Evolutionary conservation across 2,888 invertebrate species (phyloP).

Genomic region (Auanema freiburgensis): DNA sequence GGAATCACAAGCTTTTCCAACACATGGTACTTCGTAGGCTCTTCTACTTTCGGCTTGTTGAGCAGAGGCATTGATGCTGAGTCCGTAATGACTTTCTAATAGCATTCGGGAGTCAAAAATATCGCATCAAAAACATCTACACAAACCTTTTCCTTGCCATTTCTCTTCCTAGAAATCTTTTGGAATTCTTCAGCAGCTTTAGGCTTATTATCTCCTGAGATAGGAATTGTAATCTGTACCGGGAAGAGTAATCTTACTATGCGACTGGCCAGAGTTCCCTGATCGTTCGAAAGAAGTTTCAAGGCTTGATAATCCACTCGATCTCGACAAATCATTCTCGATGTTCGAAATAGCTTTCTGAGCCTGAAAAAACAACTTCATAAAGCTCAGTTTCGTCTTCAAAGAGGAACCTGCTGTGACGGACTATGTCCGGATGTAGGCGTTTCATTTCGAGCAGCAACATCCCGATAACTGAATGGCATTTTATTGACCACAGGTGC

Average conservation of each 20-base stretch:
- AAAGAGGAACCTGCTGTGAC: no score
- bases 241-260: not conserved
- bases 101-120: not conserved
- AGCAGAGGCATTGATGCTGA: not conserved
- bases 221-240: not conserved
- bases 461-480: constrained; percentile 35
- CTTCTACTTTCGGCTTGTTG: constrained; percentile 23
- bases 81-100: not conserved
- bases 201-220: constrained; percentile 28
- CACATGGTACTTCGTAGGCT: constrained; percentile 34
- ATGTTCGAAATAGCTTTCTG: no score
- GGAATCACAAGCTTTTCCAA: constrained; percentile 27
- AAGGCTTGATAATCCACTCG: not conserved
- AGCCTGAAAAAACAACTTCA: no score
- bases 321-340: no score
- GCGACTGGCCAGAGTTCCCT: no score
- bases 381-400: no score
- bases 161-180: constrained; percentile 26
- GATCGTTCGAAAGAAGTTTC: not conserved
- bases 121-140: not conserved
- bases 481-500: constrained; percentile 41
- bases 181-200: constrained; percentile 28
- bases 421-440: not conserved
- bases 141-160: constrained; percentile 21
- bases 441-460: constrained; percentile 13